phyloP scores from a whole-genome alignment of 2,888 invertebrate genomes.

The Stenodema calcarata region DNA sequence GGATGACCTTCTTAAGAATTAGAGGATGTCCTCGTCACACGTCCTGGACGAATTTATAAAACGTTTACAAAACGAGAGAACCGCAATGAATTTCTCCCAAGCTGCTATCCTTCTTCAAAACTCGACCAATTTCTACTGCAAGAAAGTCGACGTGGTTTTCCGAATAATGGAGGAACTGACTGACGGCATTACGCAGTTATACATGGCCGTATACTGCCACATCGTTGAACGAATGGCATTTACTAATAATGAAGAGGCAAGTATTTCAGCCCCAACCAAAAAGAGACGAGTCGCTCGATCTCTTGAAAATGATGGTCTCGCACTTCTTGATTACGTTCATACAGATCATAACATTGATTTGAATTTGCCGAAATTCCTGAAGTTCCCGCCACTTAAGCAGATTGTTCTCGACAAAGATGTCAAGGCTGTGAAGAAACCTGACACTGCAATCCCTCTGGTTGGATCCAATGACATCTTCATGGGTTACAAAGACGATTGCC shows the following conservation, averaged over 20 bases:
- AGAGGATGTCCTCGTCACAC: slow-evolving; percentile 27
- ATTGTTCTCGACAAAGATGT: slow-evolving; percentile 13
- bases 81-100: slow-evolving; percentile 20
- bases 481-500: slow-evolving; percentile 33
- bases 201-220: background rate
- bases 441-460: background rate
- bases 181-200: background rate
- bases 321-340: slow-evolving; percentile 4
- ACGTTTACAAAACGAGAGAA: background rate
- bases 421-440: slow-evolving; percentile 18
- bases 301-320: slow-evolving; percentile 15
- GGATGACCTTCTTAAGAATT: slow-evolving; percentile 29
- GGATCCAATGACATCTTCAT: background rate
- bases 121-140: slow-evolving; percentile 39
- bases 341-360: slow-evolving; percentile 23
- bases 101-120: slow-evolving; percentile 40
- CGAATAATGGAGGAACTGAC: slow-evolving; percentile 17
- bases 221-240: background rate
- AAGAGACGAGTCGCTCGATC: background rate
- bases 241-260: background rate
- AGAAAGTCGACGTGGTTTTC: slow-evolving; percentile 32
- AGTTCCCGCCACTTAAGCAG: background rate
- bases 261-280: background rate
- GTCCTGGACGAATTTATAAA: slow-evolving; percentile 27
- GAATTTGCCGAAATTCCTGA: background rate